Conservation (phyloP, 2,113 vertebrate species). For the Oncorhynchus keta region DNA sequence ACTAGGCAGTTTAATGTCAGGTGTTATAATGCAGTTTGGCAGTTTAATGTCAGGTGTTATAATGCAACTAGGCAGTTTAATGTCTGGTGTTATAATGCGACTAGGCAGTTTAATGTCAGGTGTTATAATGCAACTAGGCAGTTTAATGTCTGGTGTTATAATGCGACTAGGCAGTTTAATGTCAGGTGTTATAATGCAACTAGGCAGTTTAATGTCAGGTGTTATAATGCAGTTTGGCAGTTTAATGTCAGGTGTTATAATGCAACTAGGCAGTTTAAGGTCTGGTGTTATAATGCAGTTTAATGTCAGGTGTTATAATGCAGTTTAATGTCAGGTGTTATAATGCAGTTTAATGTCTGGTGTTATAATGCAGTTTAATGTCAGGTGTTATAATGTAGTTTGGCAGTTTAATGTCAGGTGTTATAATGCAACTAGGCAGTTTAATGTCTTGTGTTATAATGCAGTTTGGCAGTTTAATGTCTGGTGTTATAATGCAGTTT, state of each 20-base stretch:
- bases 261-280: too few species aligned
- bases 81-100: too few species aligned
- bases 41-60: too few species aligned
- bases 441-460: too few species aligned
- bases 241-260: not conserved
- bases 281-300: not conserved
- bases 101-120: not conserved
- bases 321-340: not conserved
- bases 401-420: too few species aligned
- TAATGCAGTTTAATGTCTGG: not conserved
- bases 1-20: too few species aligned
- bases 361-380: not conserved
- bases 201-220: not conserved
- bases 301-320: not conserved
- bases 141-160: too few species aligned
- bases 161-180: not conserved
- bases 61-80: too few species aligned
- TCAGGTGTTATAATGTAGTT: too few species aligned
- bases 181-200: not conserved
- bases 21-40: too few species aligned
- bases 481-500: too few species aligned
- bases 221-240: not conserved
- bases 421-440: too few species aligned
- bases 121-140: not conserved
- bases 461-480: not conserved